Evolutionary conservation across 1,140 invertebrate species (phyloP), one percentile per base, ranked within the genome.

Genomic region (Heliconius nattereri): DNA sequence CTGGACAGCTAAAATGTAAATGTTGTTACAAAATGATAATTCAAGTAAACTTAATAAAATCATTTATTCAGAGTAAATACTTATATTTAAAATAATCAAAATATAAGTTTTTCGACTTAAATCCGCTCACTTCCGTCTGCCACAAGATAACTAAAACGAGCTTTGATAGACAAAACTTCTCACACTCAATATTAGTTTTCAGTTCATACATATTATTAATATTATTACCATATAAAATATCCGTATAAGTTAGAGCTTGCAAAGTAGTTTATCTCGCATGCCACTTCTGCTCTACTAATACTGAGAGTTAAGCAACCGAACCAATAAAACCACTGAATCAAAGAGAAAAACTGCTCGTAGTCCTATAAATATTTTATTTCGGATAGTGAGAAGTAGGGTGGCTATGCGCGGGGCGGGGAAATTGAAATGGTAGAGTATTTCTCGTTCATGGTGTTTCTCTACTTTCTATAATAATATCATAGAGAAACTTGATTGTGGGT

Each of bases 251-350:
- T 60, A 0, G 7, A 60, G 7, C n/a, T 60, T 5, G 7, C 54
- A 60, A 66, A 66, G 9, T 66, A 16, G n/a, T 60, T 60, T 66
- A 66, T 66, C 60, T 29, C 60, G 26, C 23, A 66, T 29, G 60
- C 60, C 60, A 66, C 26, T 66, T 66, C 60, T 29, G 5, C 60
- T 13, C 5, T 16, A 66, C 60, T 66, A 66, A 66, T 29, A 66
- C 23, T 5, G 60, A 29, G 13, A 26, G 60, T 23, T 66, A 66
- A 92, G 87, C 89, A 87, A 86, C 85, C 88, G 81, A 85, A 82
- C 91, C 92, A 92, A 93, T 94, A 93, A 91, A 94, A 94, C 91
- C 92, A 92, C 89, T 94, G 92, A 94, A 94, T 94, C 92, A 92
- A 93, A 92, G 91, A 94, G 92, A 94, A 94, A 94, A 94, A 94